Conservation (phyloP, 2,113 vertebrate genomes). For the Ariopsis seemanni region DNA sequence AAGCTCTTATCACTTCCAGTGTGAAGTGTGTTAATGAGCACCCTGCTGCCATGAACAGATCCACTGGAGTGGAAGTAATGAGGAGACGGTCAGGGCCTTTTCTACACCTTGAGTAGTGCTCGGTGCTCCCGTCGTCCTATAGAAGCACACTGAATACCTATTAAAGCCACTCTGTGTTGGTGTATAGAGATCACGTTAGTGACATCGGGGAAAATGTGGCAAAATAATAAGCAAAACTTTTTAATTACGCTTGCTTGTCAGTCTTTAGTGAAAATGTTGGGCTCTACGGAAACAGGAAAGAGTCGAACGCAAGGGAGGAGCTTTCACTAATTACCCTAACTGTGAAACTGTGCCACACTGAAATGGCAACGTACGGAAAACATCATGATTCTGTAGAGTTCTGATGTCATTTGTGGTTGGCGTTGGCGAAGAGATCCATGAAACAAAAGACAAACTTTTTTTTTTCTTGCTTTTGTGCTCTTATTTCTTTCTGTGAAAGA, state of each 20-base stretch:
- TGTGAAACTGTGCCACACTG: too few relatives aligned
- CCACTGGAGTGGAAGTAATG: slow-evolving; percentile 9
- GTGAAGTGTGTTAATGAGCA: slow-evolving; percentile 15
- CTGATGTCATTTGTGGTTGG: too few relatives aligned
- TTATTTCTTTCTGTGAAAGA: too few relatives aligned
- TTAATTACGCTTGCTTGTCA: neutral
- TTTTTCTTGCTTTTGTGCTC: too few relatives aligned
- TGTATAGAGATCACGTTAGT: neutral
- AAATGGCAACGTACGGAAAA: too few relatives aligned
- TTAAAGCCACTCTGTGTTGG: neutral
- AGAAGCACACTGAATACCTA: neutral
- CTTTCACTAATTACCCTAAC: too few relatives aligned
- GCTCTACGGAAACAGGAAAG: neutral
- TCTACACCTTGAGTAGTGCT: neutral
- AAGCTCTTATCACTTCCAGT: neutral
- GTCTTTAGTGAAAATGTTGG: neutral
- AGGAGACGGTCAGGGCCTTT: neutral
- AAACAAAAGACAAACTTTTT: too few relatives aligned
- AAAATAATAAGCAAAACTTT: neutral
- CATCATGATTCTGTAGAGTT: too few relatives aligned
- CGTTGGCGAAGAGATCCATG: too few relatives aligned
- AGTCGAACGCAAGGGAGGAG: too few relatives aligned
- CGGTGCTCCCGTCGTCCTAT: neutral
- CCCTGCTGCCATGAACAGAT: neutral
- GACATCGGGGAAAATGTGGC: neutral